phyloP scores from a whole-genome alignment of 2,113 vertebrate species.

The Hipposideros armiger region DNA sequence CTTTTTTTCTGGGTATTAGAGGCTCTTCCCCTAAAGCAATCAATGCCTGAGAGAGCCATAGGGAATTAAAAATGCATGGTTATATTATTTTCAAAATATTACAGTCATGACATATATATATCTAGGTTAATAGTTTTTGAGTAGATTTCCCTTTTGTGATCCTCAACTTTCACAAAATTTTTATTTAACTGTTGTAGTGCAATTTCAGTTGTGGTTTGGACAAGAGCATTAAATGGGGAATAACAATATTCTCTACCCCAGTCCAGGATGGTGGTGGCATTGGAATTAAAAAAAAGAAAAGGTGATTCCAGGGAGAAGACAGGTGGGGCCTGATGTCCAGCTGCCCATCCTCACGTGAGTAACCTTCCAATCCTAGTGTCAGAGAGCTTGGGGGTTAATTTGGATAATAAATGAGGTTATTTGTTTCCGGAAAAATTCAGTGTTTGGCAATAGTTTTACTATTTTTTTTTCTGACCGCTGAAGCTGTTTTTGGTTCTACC shows the following conservation, averaged over 20 bases:
- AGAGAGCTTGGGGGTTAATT: not conserved
- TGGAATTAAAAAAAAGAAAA: constrained; percentile 11
- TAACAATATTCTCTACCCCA: not conserved
- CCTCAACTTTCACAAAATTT: constrained; percentile 42
- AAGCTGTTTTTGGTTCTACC: not conserved
- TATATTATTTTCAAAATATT: constrained; percentile 65
- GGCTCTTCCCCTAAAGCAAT: not conserved
- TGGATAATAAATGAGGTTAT: constrained; percentile 27
- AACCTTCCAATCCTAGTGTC: not conserved
- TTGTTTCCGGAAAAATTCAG: constrained; percentile 7
- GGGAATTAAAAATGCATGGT: constrained; percentile 58
- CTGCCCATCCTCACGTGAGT: not conserved
- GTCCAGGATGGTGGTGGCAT: too few species aligned
- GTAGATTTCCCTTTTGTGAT: constrained; percentile 47
- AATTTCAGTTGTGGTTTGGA: constrained; percentile 8
- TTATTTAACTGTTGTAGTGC: constrained; percentile 22
- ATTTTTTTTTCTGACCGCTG: not conserved
- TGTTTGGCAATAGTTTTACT: constrained; percentile 41
- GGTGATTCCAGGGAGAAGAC: not conserved
- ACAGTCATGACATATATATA: not conserved
- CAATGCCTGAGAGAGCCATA: constrained; percentile 9
- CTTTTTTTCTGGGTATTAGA: not conserved
- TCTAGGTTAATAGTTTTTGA: constrained; percentile 40
- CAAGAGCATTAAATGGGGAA: not conserved
- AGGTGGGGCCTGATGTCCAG: not conserved